Evolutionary conservation across 2,888 invertebrate species (phyloP), one percentile per base, ranked within the genome.

Genomic region (Pyrrhosoma nymphula): DNA sequence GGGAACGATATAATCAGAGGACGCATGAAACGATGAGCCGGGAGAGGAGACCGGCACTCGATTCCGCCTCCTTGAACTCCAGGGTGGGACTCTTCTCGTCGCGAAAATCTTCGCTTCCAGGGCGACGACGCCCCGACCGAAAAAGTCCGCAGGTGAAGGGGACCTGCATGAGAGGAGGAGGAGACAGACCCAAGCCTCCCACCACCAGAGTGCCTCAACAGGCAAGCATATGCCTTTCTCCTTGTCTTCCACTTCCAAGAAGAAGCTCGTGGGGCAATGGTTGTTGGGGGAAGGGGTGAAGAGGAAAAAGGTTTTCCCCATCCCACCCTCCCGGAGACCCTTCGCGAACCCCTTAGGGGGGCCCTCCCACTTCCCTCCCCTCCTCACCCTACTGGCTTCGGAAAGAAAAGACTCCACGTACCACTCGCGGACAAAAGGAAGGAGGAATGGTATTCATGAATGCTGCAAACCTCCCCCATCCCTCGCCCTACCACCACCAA

Each of bases 211-310:
- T 26, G 55, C 47, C 26, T 89, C 89, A 10, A 26, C 69, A 12
- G 69, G n/a, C n/a, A n/a, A 35, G 82, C 82, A 69, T 69, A 69
- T 69, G 69, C 82, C 30, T 89, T 89, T 89, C 89, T 56, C 89
- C 47, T 88, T 88, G 89, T 89, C 89, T 89, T 47, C n/a, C 88
- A 47, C 47, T 89, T 47, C 55, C 82, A 82, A 82, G 82, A 56
- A 89, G 56, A 47, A 47, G 47, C 89, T n/a, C 47, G 55, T 47
- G 47, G 47, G 47, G 47, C 47, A 47, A 47, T 47, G 47, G 47
- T 35, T 35, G 88, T 23, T 16, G 47, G 18, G 6, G 23, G 47
- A 56, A 12, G 56, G 89, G 56, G 89, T 14, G 89, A 55, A 56
- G 89, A 23, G 47, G 47, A 89, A n/a, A 82, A 82, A 35, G 82